Conservation (phyloP, 2,888 invertebrate species). For the Nephrotoma appendiculata region DNA sequence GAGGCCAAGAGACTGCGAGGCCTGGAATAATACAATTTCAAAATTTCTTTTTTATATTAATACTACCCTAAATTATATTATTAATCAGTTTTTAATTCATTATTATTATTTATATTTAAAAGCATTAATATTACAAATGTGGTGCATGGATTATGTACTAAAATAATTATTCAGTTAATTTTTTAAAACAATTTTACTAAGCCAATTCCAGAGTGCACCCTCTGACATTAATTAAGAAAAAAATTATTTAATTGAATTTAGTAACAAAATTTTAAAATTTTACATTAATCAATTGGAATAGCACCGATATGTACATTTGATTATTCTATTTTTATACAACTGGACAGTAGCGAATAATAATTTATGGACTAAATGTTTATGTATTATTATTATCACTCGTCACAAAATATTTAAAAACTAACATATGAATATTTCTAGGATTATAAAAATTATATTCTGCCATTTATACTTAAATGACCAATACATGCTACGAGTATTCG, state of each 20-base stretch:
- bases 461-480: background rate
- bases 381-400: background rate
- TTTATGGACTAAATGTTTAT: background rate
- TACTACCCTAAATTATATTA: background rate
- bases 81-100: background rate
- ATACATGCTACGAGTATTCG: too few species aligned
- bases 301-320: background rate
- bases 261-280: background rate
- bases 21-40: slow-evolving; percentile 24
- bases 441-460: background rate
- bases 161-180: background rate
- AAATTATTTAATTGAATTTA: background rate
- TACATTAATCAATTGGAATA: background rate
- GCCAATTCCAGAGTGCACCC: background rate
- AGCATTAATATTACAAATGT: background rate
- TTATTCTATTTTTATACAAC: background rate
- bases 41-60: background rate
- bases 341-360: background rate
- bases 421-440: background rate
- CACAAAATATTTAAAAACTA: background rate
- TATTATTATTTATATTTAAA: background rate
- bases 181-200: background rate
- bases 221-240: background rate
- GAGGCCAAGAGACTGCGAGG: slow-evolving; percentile 56
- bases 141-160: background rate